These are phyloP conservation scores for Todus mexicanus DNA, from an alignment of 2,797 vertebrate genomes.

Conservation along the genomic window DNA sequence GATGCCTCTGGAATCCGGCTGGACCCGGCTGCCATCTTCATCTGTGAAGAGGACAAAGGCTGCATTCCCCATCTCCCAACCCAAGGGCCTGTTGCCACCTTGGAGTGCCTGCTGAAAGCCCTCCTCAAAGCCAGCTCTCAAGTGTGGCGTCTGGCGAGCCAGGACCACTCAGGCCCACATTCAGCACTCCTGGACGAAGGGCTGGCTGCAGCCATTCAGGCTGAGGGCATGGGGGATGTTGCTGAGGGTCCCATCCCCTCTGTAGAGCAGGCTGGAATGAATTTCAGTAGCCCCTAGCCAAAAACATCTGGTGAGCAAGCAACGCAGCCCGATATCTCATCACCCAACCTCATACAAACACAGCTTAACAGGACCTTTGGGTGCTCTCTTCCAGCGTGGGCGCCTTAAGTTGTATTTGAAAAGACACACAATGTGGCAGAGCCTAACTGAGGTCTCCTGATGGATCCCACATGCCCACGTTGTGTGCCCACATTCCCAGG, in stretches of 20 bases:
- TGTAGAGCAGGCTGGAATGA: neutral
- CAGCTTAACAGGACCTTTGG: neutral
- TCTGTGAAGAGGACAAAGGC: constrained; percentile 21
- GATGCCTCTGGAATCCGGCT: constrained; percentile 77
- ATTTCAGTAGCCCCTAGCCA: neutral
- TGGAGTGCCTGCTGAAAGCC: constrained; percentile 73
- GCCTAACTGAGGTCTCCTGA: rapidly evolving
- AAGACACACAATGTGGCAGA: rapidly evolving
- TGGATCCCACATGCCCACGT: rapidly evolving
- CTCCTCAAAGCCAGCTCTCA: constrained; percentile 66
- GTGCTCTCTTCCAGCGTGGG: neutral
- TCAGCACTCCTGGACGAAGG: constrained; percentile 36
- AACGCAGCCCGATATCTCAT: neutral
- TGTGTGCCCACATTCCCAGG: rapidly evolving
- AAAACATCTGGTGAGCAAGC: neutral
- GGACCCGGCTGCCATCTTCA: constrained; percentile 28
- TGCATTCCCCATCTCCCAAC: constrained; percentile 52
- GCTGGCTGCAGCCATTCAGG: constrained; percentile 49
- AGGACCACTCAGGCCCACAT: constrained; percentile 60
- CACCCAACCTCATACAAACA: neutral
- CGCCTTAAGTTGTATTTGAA: neutral
- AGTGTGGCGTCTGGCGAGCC: constrained; percentile 69
- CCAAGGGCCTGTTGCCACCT: constrained; percentile 74
- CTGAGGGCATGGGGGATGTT: constrained; percentile 58
- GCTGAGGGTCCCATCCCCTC: neutral